Evolutionary conservation across 2,113 vertebrate genomes (phyloP).

Genomic region (Pica pica): DNA sequence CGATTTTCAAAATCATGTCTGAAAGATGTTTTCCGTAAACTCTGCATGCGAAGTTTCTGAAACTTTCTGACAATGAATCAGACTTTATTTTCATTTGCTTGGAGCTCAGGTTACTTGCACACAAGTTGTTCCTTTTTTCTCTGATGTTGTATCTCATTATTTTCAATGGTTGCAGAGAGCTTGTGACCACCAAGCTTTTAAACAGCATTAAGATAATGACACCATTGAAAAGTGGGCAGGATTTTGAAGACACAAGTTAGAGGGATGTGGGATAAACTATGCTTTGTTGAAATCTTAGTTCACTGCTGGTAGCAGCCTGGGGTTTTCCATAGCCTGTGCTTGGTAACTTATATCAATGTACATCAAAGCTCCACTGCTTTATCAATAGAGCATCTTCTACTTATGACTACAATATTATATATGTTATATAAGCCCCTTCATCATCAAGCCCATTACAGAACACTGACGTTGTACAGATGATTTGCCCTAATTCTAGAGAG

Average conservation of each 20-base stretch:
- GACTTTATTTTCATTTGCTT: not conserved
- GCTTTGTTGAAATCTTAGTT: not conserved
- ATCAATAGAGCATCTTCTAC: not conserved
- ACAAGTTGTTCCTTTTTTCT: not conserved
- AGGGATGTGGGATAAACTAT: not conserved
- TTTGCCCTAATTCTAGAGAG: not conserved
- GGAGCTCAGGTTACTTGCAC: not conserved
- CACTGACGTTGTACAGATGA: rapidly evolving
- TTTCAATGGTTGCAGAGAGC: not conserved
- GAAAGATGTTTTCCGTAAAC: constrained; percentile 15
- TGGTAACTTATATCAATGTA: not conserved
- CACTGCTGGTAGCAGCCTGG: not conserved
- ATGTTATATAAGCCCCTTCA: not conserved
- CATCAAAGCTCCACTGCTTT: not conserved
- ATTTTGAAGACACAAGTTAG: not conserved
- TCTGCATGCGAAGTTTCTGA: constrained; percentile 27
- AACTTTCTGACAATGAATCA: constrained; percentile 6
- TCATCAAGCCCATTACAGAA: not conserved
- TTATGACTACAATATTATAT: not conserved
- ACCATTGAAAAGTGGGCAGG: not conserved
- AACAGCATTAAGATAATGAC: not conserved
- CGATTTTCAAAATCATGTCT: constrained; percentile 34
- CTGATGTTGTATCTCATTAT: not conserved
- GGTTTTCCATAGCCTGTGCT: not conserved
- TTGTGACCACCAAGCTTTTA: not conserved